Base-by-base conservation (phyloP, 2,888 invertebrate genomes). In the Cheilosia soror region DNA sequence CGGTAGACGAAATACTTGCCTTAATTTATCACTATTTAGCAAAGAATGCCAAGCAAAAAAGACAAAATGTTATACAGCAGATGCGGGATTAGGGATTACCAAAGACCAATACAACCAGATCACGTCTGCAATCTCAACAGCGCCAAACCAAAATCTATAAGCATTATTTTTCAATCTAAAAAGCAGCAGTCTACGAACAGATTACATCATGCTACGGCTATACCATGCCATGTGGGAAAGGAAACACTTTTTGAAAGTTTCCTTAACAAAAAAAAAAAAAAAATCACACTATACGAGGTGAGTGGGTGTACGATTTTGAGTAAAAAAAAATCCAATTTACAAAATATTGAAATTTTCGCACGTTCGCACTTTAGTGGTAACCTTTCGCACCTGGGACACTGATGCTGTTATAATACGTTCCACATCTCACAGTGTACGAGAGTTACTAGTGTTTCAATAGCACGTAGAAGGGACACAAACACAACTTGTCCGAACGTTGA, bases 281-380 rank as follows among this genome's bases (percentile, higher is more conserved):
- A 31, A n/a, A 27, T 27, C 15, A 11, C 37, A 33, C 37, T 55
- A 42, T 40, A 11, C 25, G n/a, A 15, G 9, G 4, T 49, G 25
- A 11, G 31, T 49, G 40, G 11, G 29, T 51, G 49, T 66, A 31
- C 40, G 42, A 40, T 49, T 73, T n/a, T 25, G 57, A 11, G 25
- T 5, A 57, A 11, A 53, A 51, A 51, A 63, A 66, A 58, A 55
- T 79, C 79, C 62, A 83, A 83, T 85, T 81, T 81, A 77, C 66
- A 81, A 49, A 85, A 85, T 85, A 85, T 85, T 85, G 85, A 85
- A 85, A 85, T 85, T 85, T 85, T 77, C 76, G 85, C 85, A 85
- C 85, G 85, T 85, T 85, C 81, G 81, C 85, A 85, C 85, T 81
- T 81, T 85, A 72, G 81, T 85, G 72, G 76, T 72, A 85, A 81